Percentiles rank a stretch among this genome's conserved stretches.
phyloP scores from a whole-genome alignment of 2,888 invertebrate species.

The Drosophila affinis region DNA sequence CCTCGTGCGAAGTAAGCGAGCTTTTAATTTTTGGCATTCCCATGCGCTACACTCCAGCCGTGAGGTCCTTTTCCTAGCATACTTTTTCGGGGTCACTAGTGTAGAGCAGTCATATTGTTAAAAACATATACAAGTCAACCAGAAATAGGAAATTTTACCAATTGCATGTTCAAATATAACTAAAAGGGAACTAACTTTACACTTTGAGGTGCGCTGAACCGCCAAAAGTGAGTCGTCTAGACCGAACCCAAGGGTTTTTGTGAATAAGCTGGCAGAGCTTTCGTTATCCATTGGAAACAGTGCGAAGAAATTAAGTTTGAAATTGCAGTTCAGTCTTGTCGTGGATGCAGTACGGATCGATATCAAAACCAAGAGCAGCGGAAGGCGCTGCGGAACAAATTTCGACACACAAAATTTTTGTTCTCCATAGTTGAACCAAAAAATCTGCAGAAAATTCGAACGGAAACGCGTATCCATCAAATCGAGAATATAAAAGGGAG shows the following conservation, averaged over 20 bases:
- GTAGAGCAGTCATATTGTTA: background rate
- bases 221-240: constrained; percentile 32
- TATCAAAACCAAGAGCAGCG: constrained; percentile 72
- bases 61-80: constrained; percentile 31
- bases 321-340: constrained; percentile 84
- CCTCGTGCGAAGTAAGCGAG: constrained; percentile 63
- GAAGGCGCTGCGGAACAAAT: constrained; percentile 51
- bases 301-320: constrained; percentile 77
- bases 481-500: constrained; percentile 6
- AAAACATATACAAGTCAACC: background rate
- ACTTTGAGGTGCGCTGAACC: constrained; percentile 26
- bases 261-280: constrained; percentile 70
- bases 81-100: constrained; percentile 22
- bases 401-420: constrained; percentile 59
- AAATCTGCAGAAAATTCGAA: constrained; percentile 31
- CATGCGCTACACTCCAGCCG: constrained; percentile 57
- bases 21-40: constrained; percentile 78
- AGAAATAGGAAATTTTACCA: background rate
- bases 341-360: constrained; percentile 84
- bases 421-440: constrained; percentile 48
- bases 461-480: constrained; percentile 7
- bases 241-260: constrained; percentile 44
- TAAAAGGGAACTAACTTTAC: background rate
- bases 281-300: constrained; percentile 80
- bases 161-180: background rate